Base-by-base conservation (phyloP, 2,888 invertebrate species). In the Standfussiana lucernea region DNA sequence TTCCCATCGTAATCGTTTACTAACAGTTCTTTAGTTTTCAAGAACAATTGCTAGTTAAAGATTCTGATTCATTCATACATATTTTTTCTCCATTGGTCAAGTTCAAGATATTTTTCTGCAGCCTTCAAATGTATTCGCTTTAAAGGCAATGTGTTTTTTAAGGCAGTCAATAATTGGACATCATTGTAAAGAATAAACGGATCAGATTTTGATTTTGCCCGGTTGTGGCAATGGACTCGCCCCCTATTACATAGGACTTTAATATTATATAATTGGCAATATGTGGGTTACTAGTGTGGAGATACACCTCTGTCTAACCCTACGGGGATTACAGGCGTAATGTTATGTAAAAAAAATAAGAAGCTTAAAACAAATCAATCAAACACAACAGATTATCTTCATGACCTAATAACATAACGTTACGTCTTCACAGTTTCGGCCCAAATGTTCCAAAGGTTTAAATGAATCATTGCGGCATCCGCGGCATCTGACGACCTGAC, bases 391-490 rank as follows among this genome's bases (percentile, higher is more conserved):
- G 37, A 56, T 81, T 64, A 75, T 82, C 64, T 53, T 75, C 21
- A 11, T 56, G 56, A 77, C 77, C 82, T 67, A 65, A 45, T 83
- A 79, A 56, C 67, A 37, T 8, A 37, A 47, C 24, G 37, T 53
- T 61, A 66, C n/a, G n/a, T 37, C 21, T 53, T 77, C 37, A 65
- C 67, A 45, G 28, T 72, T 61, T 64, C n/a, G 66, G 56, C 69
- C 72, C 73, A 84, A 84, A 78, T 75, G 79, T 83, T 81, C 70
- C 80, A 74, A 81, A 77, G 80, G 79, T 77, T 78, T 75, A 77
- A 68, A 75, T 89, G 90, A 90, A 84, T 91, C 90, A 90, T 84
- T 80, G 53, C 69, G 74, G 77, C 42, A 72, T 84, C 67, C 71
- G 67, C 56, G 77, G 79, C 82, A 72, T 84, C 79, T 76, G 79